Percentiles rank a stretch among this genome's conserved stretches.
phyloP scores from a whole-genome alignment of 2,888 invertebrate genomes.

The Drosophila ustulata region DNA sequence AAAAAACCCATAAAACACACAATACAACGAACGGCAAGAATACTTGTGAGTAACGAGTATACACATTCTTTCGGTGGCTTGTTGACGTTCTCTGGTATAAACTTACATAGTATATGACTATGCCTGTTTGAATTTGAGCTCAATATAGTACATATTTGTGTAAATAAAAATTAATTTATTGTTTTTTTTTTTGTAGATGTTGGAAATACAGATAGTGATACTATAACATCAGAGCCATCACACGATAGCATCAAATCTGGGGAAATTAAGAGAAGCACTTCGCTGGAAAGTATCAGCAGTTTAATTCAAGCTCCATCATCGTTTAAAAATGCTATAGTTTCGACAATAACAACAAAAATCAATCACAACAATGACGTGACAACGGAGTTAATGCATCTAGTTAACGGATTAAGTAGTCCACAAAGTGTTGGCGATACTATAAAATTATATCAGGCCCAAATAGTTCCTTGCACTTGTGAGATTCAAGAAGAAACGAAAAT shows the following conservation, averaged over 20 bases:
- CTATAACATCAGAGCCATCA: slow-evolving; percentile 81
- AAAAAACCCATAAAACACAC: too few relatives aligned
- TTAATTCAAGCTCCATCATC: slow-evolving; percentile 29
- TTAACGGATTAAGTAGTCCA: slow-evolving; percentile 53
- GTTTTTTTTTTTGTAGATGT: slow-evolving; percentile 54
- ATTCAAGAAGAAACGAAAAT: slow-evolving; percentile 57
- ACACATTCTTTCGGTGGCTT: too few relatives aligned
- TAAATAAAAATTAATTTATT: neutral
- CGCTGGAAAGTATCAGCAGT: slow-evolving; percentile 73
- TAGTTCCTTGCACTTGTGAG: slow-evolving; percentile 75
- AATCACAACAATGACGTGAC: slow-evolving; percentile 49
- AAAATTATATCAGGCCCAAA: slow-evolving; percentile 50
- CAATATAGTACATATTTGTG: too few relatives aligned
- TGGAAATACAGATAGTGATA: slow-evolving; percentile 75
- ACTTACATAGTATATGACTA: too few relatives aligned
- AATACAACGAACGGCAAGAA: too few relatives aligned
- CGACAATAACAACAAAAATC: neutral
- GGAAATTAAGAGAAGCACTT: slow-evolving; percentile 46
- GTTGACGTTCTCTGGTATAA: too few relatives aligned
- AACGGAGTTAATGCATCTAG: slow-evolving; percentile 63
- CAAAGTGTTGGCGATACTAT: slow-evolving; percentile 54
- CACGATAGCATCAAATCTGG: slow-evolving; percentile 67
- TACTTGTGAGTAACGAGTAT: too few relatives aligned
- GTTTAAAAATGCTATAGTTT: slow-evolving; percentile 18
- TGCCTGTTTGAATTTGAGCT: too few relatives aligned